phyloP scores from a whole-genome alignment of 92 coral and sea anemone genomes.

The Epizoanthus illoricatus region DNA sequence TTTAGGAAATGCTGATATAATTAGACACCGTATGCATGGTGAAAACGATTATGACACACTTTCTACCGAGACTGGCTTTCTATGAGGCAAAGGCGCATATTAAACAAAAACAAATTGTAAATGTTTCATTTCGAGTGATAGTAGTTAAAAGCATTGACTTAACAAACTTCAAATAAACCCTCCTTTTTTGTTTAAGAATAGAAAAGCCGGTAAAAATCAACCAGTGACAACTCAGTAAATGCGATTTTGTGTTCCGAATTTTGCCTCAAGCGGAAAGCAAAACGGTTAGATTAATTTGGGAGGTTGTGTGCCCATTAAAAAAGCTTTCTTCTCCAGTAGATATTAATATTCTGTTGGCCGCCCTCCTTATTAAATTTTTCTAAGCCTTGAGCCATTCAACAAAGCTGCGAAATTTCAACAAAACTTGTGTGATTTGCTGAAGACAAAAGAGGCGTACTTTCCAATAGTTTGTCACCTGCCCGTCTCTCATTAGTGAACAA shows the following conservation, averaged over 20 bases:
- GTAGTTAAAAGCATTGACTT: constrained; percentile 39
- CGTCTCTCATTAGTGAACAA: constrained; percentile 52
- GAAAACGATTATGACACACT: constrained; percentile 49
- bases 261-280: background rate
- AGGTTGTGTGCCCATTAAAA: constrained; percentile 24
- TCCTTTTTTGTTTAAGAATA: constrained; percentile 29
- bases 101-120: constrained; percentile 31
- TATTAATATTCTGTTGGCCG: constrained; percentile 15
- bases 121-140: constrained; percentile 42
- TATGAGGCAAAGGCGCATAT: constrained; percentile 12
- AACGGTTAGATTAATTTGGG: constrained; percentile 3
- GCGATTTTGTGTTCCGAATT: constrained; percentile 13
- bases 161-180: constrained; percentile 41
- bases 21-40: constrained; percentile 55
- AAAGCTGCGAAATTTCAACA: constrained; percentile 74
- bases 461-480: constrained; percentile 74
- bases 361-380: constrained; percentile 34
- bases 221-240: constrained; percentile 10
- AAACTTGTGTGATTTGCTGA: constrained; percentile 67
- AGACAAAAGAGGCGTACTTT: constrained; percentile 69
- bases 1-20: constrained; percentile 64
- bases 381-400: constrained; percentile 75
- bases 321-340: constrained; percentile 23
- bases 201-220: constrained; percentile 1
- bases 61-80: constrained; percentile 29